Conservation (phyloP, 1,140 invertebrate genomes). For the Psilanteris sp. region DNA sequence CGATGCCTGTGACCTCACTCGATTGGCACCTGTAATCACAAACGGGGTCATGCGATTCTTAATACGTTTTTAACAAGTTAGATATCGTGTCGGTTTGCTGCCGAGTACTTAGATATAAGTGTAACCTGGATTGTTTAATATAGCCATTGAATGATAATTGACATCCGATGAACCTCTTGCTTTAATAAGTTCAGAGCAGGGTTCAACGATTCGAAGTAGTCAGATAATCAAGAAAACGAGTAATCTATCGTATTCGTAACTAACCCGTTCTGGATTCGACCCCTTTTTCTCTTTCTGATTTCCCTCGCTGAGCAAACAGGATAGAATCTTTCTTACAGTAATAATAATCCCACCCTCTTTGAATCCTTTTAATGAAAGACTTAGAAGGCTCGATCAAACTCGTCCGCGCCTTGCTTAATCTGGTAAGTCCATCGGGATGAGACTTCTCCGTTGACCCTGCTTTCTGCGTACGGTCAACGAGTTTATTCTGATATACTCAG, state of each 20-base stretch:
- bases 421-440: constrained; percentile 65
- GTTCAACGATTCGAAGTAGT: constrained; percentile 13
- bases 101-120: too few species aligned
- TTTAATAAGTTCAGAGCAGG: constrained; percentile 22
- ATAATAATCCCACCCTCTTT: constrained; percentile 67
- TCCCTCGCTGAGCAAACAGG: constrained; percentile 68
- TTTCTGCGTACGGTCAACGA: constrained; percentile 55
- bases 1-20: constrained; percentile 83
- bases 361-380: constrained; percentile 71
- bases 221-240: constrained; percentile 21
- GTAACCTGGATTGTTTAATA: too few species aligned
- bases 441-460: constrained; percentile 62
- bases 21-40: constrained; percentile 83
- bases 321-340: constrained; percentile 61
- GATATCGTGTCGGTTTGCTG: too few species aligned
- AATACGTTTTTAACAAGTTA: too few species aligned
- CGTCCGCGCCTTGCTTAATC: constrained; percentile 67
- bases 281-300: constrained; percentile 54
- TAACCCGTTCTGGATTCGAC: constrained; percentile 50
- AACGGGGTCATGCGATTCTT: too few species aligned
- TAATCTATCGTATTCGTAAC: constrained; percentile 45
- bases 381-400: constrained; percentile 72
- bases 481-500: constrained; percentile 62
- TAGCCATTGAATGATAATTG: too few species aligned
- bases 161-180: constrained; percentile 21